A percentile compares a stretch with the other conserved stretches of the same genome.
These are phyloP conservation scores for Stegostoma tigrinum DNA, from an alignment of 2,113 vertebrate genomes.

Conservation along the genomic window DNA sequence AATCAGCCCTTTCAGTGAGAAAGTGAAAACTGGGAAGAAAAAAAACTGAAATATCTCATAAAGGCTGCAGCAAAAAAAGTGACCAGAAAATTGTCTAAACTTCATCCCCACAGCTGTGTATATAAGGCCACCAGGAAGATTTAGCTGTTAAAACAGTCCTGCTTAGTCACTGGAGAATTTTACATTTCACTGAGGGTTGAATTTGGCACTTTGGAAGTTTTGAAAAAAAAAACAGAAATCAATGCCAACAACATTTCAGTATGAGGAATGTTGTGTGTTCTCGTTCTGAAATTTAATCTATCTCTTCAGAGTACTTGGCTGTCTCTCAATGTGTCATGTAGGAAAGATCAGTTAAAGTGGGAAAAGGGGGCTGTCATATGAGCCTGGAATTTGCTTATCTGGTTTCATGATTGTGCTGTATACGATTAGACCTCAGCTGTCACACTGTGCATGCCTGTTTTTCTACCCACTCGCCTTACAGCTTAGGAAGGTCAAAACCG, in stretches of 20 bases:
- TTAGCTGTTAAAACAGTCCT: slow-evolving; percentile 13
- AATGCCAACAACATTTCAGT: slow-evolving; percentile 10
- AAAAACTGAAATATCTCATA: background rate
- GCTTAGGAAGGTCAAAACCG: slow-evolving; percentile 54
- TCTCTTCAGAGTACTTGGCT: slow-evolving; percentile 41
- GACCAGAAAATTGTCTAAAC: background rate
- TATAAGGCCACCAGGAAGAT: slow-evolving; percentile 5
- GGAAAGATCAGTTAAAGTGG: slow-evolving; percentile 39
- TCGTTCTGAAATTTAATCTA: slow-evolving; percentile 40
- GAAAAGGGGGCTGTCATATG: slow-evolving; percentile 42
- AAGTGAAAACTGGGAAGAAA: background rate
- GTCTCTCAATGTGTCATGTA: slow-evolving; percentile 49
- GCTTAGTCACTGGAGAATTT: background rate
- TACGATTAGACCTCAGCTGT: slow-evolving; percentile 51
- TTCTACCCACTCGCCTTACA: slow-evolving; percentile 47
- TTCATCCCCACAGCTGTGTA: slow-evolving; percentile 11
- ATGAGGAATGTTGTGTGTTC: background rate
- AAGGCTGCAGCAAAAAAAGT: background rate
- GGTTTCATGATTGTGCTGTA: slow-evolving; percentile 49
- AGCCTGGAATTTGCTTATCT: slow-evolving; percentile 57
- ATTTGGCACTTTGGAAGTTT: background rate
- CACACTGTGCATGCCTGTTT: slow-evolving; percentile 48
- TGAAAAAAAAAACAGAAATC: background rate
- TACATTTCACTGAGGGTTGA: background rate
- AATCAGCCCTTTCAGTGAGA: background rate